Evolutionary conservation across 2,113 vertebrate genomes (phyloP).

Genomic region (Pandion haliaetus): DNA sequence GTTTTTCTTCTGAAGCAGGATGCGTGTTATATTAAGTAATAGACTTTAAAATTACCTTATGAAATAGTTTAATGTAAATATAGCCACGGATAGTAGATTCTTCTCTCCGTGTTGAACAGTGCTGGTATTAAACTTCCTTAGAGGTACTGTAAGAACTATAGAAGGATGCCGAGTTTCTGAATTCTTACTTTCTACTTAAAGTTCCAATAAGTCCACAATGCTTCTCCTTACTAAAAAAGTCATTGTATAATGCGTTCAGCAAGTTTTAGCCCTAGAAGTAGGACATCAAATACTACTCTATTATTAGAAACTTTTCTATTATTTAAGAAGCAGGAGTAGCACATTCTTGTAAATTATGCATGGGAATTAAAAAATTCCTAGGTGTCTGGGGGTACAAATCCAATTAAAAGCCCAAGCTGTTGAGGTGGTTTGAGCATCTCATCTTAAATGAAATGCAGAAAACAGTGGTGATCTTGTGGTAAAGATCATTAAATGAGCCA

Average conservation of each 20-base stretch:
- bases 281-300: background rate
- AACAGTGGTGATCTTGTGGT: background rate
- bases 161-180: background rate
- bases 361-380: background rate
- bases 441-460: background rate
- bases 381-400: background rate
- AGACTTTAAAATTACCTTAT: background rate
- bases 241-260: background rate
- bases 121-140: background rate
- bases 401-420: background rate
- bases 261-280: background rate
- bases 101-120: background rate
- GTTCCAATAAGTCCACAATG: background rate
- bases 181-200: background rate
- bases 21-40: background rate
- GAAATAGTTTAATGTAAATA: background rate
- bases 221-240: background rate
- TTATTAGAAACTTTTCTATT: conserved; percentile 25
- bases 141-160: background rate
- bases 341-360: background rate
- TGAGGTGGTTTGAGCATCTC: background rate
- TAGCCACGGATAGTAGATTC: background rate
- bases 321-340: background rate
- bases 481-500: background rate
- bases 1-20: background rate